Evolutionary conservation across 2,888 invertebrate species (phyloP).

Genomic region (Acleris holmiana): DNA sequence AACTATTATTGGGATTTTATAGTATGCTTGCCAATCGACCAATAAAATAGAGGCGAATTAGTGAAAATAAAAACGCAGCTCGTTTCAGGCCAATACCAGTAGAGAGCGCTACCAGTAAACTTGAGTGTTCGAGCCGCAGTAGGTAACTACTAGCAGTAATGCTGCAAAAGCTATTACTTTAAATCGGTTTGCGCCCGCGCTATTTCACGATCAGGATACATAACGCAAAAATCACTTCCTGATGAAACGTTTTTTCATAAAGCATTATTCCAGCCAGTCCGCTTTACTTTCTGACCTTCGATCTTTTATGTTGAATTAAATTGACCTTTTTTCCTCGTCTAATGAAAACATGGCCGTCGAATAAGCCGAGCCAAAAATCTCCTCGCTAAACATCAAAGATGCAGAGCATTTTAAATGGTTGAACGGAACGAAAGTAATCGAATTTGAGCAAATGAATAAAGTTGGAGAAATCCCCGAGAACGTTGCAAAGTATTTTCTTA

Average conservation of each 20-base stretch:
- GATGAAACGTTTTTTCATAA: slow-evolving; percentile 18
- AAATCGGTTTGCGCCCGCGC: not conserved
- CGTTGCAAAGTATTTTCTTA: too few relatives aligned
- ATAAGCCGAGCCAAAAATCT: slow-evolving; percentile 67
- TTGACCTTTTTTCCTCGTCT: slow-evolving; percentile 61
- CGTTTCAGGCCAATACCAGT: slow-evolving; percentile 32
- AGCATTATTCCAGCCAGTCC: slow-evolving; percentile 14
- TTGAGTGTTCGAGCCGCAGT: not conserved
- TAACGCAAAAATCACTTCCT: not conserved
- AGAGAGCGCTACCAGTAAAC: slow-evolving; percentile 9
- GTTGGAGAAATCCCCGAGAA: not conserved
- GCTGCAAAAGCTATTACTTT: not conserved
- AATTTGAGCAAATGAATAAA: slow-evolving; percentile 18
- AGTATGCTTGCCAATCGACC: slow-evolving; percentile 53
- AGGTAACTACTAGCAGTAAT: too few relatives aligned
- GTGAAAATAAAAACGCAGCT: slow-evolving; percentile 41
- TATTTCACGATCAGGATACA: not conserved
- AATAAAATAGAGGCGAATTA: slow-evolving; percentile 48
- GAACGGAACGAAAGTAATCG: slow-evolving; percentile 19
- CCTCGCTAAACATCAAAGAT: slow-evolving; percentile 69
- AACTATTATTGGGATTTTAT: slow-evolving; percentile 74
- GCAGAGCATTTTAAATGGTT: slow-evolving; percentile 40
- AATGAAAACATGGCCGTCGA: slow-evolving; percentile 61
- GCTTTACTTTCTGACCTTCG: slow-evolving; percentile 45
- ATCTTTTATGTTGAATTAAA: slow-evolving; percentile 68